Conservation (phyloP, 2,888 invertebrate genomes). For the Apoda limacodes region DNA sequence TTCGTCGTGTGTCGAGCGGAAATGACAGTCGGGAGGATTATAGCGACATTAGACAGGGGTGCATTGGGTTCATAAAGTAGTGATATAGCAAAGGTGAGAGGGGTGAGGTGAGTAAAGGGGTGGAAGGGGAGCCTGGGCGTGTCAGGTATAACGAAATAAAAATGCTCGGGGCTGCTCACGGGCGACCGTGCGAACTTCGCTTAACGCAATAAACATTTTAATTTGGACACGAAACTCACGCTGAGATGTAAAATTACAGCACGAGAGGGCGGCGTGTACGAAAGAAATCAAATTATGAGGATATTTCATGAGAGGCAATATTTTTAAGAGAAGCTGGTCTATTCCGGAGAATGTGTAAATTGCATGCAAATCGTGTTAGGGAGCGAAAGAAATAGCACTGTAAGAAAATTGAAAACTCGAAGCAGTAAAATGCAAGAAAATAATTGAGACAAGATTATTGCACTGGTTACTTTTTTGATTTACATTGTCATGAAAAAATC, state of each 20-base stretch:
- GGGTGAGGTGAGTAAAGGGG: slow-evolving; percentile 33
- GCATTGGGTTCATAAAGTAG: slow-evolving; percentile 50
- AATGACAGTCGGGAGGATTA: slow-evolving; percentile 58
- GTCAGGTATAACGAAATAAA: slow-evolving; percentile 60
- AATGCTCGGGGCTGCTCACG: slow-evolving; percentile 46
- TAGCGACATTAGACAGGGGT: slow-evolving; percentile 56
- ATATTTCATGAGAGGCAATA: slow-evolving; percentile 42
- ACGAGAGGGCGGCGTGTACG: slow-evolving; percentile 45
- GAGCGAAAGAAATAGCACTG: too few species aligned
- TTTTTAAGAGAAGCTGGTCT: too few species aligned
- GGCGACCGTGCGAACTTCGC: slow-evolving; percentile 60
- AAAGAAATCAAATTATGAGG: slow-evolving; percentile 53
- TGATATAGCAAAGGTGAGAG: slow-evolving; percentile 38
- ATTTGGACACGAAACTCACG: slow-evolving; percentile 66
- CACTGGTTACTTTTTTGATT: too few species aligned
- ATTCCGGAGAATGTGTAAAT: too few species aligned
- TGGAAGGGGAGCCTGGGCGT: slow-evolving; percentile 38
- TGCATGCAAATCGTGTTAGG: too few species aligned
- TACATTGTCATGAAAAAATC: too few species aligned
- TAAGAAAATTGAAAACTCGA: too few species aligned
- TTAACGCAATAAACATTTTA: slow-evolving; percentile 69
- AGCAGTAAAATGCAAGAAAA: too few species aligned
- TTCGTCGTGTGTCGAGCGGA: too few species aligned
- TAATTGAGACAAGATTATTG: too few species aligned
- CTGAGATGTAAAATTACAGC: slow-evolving; percentile 62